Evolutionary conservation across 23 tunicate species (phyloP).

Genomic region (Diplosoma virens): DNA sequence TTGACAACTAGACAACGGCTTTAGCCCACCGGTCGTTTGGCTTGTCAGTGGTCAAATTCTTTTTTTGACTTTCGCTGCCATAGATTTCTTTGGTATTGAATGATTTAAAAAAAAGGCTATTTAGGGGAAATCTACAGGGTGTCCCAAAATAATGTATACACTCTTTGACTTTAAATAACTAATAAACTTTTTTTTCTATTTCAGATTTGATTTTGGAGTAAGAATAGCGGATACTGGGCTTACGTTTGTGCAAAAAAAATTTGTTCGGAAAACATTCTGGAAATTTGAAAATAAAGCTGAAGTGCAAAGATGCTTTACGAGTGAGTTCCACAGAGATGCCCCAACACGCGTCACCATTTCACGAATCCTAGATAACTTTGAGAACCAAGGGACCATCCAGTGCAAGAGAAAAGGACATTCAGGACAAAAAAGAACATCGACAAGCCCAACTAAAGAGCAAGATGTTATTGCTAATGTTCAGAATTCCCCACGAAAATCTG

Average conservation of each 20-base stretch:
- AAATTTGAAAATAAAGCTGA: conserved; percentile 6
- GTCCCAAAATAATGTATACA: no score
- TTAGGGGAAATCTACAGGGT: no score
- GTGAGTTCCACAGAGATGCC: neutral
- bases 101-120: no score
- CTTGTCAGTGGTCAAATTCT: no score
- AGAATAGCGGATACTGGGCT: neutral
- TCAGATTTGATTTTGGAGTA: neutral
- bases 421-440: neutral
- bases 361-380: neutral
- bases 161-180: no score
- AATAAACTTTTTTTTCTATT: conserved; percentile 5
- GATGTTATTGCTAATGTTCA: conserved; percentile 1
- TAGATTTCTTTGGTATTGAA: no score
- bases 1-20: no score
- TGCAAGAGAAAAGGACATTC: neutral
- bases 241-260: neutral
- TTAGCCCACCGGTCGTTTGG: no score
- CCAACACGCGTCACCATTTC: conserved; percentile 4
- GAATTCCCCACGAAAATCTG: neutral
- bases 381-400: conserved; percentile 4
- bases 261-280: neutral
- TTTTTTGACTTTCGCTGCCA: no score
- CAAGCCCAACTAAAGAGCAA: conserved; percentile 5
- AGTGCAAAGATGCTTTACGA: neutral